Evolutionary conservation across 2,888 invertebrate genomes (phyloP), one percentile per base, ranked within the genome.

Genomic region (Steromphala cineraria): DNA sequence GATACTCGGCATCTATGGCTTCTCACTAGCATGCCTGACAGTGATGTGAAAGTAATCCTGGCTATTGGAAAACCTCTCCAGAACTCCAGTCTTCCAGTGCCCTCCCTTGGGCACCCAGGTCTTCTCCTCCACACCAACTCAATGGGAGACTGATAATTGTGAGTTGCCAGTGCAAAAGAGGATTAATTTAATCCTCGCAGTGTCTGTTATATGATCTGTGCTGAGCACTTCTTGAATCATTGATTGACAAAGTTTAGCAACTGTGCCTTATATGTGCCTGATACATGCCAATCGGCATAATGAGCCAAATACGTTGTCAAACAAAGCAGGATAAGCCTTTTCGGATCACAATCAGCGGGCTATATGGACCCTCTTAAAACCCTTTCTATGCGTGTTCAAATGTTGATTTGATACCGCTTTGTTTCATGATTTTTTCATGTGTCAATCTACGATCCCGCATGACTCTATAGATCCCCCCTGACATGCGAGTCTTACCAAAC

Each of bases 271-370:
- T 62, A 62, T 62, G 62, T 62, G 24, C 24, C 62, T 62, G 62
- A 62, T 28, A 28, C 62, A 62, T 28, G 62, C 62, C 62, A 62
- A 62, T 62, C 28, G 62, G 10, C 28, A 62, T 62, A 62, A 62
- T 62, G 62, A 62, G 62, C 62, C 62, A 62, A 62, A 62, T 62
- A 62, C 62, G 62, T 24, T 62, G 62, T 62, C 62, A 62, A 62
- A 62, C 62, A 62, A 62, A 62, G 62, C 24, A 24, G 62, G 21
- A 62, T 62, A 62, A 62, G 62, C 62, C 62, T 28, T 24, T 24
- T 24, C 28, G 62, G 62, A 62, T 13, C 17, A 28, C 62, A 28
- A 62, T 62, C 62, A 62, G 28, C 28, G 62, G 10, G 62, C 28
- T 62, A 62, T 62, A 8, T 62, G 62, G 62, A 28, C 62, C 62